Base-by-base conservation (phyloP, 2,113 vertebrate species). In the Archocentrus centrarchus region DNA sequence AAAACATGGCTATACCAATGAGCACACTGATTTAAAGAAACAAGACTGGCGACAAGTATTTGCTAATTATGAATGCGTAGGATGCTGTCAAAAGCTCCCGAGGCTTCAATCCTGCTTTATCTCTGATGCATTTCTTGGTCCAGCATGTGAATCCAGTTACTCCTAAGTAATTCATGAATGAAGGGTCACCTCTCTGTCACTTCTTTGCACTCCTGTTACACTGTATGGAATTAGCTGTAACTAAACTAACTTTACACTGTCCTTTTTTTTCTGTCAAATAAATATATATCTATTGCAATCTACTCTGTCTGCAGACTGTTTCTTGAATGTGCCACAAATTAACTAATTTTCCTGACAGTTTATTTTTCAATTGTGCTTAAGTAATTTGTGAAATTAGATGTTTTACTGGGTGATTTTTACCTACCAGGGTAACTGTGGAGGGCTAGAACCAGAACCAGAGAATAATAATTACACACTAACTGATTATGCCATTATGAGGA, bases 211-310 rank as follows among this genome's bases (percentile, higher is more conserved):
- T 53, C 44, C 53, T 15, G 10, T 24, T 20, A 59, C 59, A 75
- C n/a, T 50, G 22, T 24, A 61, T 11, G 53, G 11, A 47, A 47
- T 32, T 32, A 6, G 9, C 30, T 73, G 24, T 70, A 20, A 76
- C 53, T 55, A 57, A 64, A 73, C 55, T 64, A 18, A 20, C 35
- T 24, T 78, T 66, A 17, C 27, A 30, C 41, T 87, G 44, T 63
- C 15, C 35, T 27, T 7, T 66, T 61, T 66, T 75, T 63, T 59
- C 59, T 80, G 27, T 9, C 32, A 83, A 92, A 87, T 91, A 90
- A 90, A 91, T 84, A 30, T 84, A 30, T 90, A 27, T 58, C 61
- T 80, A 81, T 86, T 86, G 84, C 50, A 7, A 75, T 77, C 57
- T 41, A 50, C 1, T 15, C n/a, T 57, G 5, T 81, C 32, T 70